These are phyloP conservation scores for Maccullochella peelii DNA, from an alignment of 2,113 vertebrate species.

Conservation along the genomic window DNA sequence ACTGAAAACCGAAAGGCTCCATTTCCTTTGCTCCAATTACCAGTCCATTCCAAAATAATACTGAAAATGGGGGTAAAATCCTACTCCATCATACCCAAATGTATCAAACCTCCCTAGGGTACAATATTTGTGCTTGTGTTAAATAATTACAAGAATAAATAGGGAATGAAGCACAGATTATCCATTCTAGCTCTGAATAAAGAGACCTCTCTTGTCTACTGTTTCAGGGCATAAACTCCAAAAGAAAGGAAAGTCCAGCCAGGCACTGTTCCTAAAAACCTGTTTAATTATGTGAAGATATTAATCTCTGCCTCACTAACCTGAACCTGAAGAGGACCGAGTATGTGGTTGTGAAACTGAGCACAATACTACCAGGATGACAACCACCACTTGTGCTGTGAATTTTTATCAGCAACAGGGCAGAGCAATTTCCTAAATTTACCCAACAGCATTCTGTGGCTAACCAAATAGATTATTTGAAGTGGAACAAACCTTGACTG, in stretches of 20 bases:
- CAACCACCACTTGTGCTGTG: background rate
- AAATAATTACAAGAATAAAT: background rate
- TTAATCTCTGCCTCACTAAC: background rate
- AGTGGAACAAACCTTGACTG: background rate
- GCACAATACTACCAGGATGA: too few relatives aligned
- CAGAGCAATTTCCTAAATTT: background rate
- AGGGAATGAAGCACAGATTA: background rate
- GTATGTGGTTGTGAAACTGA: background rate
- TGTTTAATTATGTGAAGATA: background rate
- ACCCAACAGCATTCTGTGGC: background rate
- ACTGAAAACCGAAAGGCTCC: conserved; percentile 20
- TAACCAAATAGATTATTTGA: background rate
- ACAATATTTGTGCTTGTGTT: background rate
- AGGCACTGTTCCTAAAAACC: background rate
- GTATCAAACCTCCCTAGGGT: background rate
- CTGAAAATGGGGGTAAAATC: background rate
- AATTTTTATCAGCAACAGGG: background rate
- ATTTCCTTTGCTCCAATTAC: conserved; percentile 36
- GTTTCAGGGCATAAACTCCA: background rate
- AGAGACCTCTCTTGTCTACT: background rate
- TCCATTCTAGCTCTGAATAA: background rate
- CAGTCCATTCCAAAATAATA: background rate
- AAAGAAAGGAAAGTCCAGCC: background rate
- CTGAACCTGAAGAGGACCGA: conserved; percentile 11
- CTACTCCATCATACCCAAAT: background rate